Evolutionary conservation across 2,888 invertebrate genomes (phyloP).

Genomic region (Drosophila rubida): DNA sequence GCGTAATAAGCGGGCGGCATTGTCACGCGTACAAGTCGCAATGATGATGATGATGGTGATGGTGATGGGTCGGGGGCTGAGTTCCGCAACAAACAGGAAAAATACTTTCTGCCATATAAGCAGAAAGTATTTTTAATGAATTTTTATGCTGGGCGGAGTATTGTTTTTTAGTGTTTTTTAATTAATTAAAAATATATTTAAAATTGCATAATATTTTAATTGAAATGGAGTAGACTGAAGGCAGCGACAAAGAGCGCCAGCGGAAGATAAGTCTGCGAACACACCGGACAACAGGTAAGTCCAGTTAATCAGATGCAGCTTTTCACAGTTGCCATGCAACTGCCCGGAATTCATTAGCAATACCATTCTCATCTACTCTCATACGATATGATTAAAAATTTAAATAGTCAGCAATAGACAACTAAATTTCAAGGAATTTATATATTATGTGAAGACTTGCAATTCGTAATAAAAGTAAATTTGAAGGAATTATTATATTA

Average conservation of each 20-base stretch:
- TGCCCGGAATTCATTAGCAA: neutral
- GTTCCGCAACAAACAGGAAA: constrained; percentile 64
- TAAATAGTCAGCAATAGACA: no score
- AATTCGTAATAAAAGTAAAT: no score
- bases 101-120: constrained; percentile 68
- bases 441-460: no score
- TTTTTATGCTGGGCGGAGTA: constrained; percentile 63
- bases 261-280: neutral
- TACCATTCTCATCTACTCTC: neutral
- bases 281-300: neutral
- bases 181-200: constrained; percentile 76
- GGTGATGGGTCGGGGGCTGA: constrained; percentile 35
- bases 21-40: constrained; percentile 66
- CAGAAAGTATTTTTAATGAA: constrained; percentile 77
- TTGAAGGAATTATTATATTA: no score
- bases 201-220: constrained; percentile 74
- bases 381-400: neutral
- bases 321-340: neutral
- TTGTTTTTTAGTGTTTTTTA: constrained; percentile 73
- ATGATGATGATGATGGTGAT: constrained; percentile 6
- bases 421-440: no score
- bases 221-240: constrained; percentile 51
- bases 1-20: constrained; percentile 72
- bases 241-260: neutral
- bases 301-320: constrained; percentile 10